phyloP scores from a whole-genome alignment of 2,888 invertebrate genomes.

The Ophion slaviceki region DNA sequence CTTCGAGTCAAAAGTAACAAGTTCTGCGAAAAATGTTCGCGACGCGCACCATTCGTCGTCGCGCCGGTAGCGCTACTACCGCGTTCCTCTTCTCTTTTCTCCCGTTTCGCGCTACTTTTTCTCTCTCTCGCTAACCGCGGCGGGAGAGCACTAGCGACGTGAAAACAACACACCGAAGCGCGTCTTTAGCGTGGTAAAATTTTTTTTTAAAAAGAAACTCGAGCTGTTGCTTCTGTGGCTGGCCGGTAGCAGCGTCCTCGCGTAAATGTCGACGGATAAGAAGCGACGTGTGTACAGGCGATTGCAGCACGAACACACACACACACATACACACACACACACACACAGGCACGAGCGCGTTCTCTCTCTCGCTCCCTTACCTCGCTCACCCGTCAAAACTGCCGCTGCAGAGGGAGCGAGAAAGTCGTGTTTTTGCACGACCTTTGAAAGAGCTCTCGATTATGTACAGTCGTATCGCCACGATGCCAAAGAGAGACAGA shows the following conservation, averaged over 20 bases:
- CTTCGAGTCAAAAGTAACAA: constrained; percentile 26
- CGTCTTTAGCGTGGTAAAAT: too few relatives aligned
- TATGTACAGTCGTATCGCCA: constrained; percentile 23
- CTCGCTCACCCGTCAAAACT: constrained; percentile 31
- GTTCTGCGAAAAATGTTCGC: constrained; percentile 39
- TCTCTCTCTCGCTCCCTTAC: constrained; percentile 20
- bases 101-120: constrained; percentile 1
- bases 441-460: constrained; percentile 16
- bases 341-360: constrained; percentile 12
- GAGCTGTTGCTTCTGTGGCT: constrained; percentile 51
- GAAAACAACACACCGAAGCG: neutral
- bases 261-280: constrained; percentile 50
- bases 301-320: neutral
- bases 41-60: constrained; percentile 42
- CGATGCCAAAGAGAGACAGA: neutral
- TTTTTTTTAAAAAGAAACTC: neutral
- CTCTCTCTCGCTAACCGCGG: neutral
- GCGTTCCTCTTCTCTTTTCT: constrained; percentile 6
- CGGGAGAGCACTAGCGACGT: neutral
- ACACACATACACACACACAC: constrained; percentile 19
- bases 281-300: constrained; percentile 21
- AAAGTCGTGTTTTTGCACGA: constrained; percentile 38
- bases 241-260: constrained; percentile 53
- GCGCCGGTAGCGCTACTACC: constrained; percentile 42
- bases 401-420: neutral